Evolutionary conservation across 2,113 vertebrate genomes (phyloP).

Genomic region (Nanorana parkeri): DNA sequence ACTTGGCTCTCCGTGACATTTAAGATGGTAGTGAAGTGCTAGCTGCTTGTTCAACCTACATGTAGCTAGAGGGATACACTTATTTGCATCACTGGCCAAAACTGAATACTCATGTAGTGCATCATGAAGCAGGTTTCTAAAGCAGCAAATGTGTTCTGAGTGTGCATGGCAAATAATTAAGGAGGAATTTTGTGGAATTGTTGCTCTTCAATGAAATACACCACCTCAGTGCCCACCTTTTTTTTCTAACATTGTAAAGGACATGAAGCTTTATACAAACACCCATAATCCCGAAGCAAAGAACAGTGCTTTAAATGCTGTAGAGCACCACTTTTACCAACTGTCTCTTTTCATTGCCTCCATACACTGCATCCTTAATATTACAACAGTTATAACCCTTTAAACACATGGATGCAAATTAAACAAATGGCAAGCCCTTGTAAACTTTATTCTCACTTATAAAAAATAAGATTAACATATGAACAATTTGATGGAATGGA

Average conservation of each 20-base stretch:
- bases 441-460: constrained; percentile 20
- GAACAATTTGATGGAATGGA: not conserved
- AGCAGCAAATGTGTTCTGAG: not conserved
- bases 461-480: not conserved
- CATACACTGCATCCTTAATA: not conserved
- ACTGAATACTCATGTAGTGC: not conserved
- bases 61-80: not conserved
- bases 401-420: not conserved
- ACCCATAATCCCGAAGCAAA: too few species aligned
- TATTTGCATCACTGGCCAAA: not conserved
- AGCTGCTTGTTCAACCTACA: not conserved
- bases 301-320: too few species aligned
- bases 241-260: too few species aligned
- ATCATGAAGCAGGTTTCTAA: not conserved
- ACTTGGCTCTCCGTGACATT: not conserved
- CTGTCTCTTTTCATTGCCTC: not conserved
- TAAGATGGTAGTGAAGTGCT: not conserved
- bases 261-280: too few species aligned
- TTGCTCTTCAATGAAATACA: not conserved
- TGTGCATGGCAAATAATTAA: not conserved
- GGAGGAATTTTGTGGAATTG: not conserved
- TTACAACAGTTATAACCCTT: not conserved
- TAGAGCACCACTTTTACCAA: not conserved
- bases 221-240: not conserved
- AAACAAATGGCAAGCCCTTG: not conserved